These are phyloP conservation scores for Saturnia pavonia DNA, from an alignment of 2,888 invertebrate species.

Conservation along the genomic window DNA sequence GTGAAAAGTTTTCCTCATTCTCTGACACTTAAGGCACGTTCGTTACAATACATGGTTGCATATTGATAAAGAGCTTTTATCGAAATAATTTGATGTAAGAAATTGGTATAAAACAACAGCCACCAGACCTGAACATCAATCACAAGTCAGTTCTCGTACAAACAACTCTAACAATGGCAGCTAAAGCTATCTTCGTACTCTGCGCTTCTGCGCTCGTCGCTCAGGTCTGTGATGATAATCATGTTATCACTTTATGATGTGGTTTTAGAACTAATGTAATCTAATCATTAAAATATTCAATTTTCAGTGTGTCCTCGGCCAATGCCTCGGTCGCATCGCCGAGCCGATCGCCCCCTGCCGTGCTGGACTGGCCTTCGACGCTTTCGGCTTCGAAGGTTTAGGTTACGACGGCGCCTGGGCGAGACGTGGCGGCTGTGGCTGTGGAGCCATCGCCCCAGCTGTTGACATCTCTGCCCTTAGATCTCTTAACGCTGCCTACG, in stretches of 20 bases:
- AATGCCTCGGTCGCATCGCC: background rate
- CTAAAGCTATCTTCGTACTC: conserved; percentile 25
- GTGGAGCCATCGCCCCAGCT: conserved; percentile 31
- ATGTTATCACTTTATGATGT: background rate
- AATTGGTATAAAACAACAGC: background rate
- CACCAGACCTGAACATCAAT: background rate
- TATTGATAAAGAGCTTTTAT: background rate
- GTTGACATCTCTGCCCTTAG: conserved; percentile 29
- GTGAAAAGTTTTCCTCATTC: background rate
- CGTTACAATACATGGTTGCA: background rate
- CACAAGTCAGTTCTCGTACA: background rate
- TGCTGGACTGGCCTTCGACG: conserved; percentile 12
- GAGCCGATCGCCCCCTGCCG: conserved; percentile 8
- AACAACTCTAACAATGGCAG: conserved; percentile 20
- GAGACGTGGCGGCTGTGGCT: background rate
- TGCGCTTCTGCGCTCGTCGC: conserved; percentile 29
- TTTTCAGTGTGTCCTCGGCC: background rate
- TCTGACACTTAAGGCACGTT: background rate
- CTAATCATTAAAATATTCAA: background rate
- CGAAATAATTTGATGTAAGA: background rate
- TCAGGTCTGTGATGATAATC: conserved; percentile 10
- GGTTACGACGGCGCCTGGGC: background rate
- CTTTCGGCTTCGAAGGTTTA: conserved; percentile 4
- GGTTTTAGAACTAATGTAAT: background rate
- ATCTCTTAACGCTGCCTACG: conserved; percentile 25